Evolutionary conservation across 1,140 invertebrate genomes (phyloP), one percentile per base, ranked within the genome.

Genomic region (Sipha flava): DNA sequence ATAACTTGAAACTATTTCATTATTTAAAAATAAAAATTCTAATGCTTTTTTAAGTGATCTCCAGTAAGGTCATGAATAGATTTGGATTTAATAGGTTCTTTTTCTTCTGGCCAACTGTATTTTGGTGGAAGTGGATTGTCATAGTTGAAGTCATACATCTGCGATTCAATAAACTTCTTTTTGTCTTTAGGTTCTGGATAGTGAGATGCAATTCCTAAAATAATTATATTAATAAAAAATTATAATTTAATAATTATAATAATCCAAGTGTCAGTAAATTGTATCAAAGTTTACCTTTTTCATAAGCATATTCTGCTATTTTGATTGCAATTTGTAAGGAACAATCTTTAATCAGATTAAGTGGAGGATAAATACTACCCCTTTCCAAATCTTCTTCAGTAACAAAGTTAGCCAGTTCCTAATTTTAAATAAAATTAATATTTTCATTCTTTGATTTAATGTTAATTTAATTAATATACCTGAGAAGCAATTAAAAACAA

Each of bases 401-500:
- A 0, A 94, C 92, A 82, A 89, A 86, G 81, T 91, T 88, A 1
- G 92, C 90, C 3, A 93, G 87, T 80, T 90, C 90, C 89, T 96
- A 88, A n/a, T 54, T 54, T 34, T 4, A 34, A 73, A 52, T 52
- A 6, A 23, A 59, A 40, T 49, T 45, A 64, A 29, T 70, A 1
- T 3, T 29, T n/a, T n/a, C 0, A 4, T 37, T 2, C 1, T 23
- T 26, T 29, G n/a, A 45, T 47, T 70, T 3, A 45, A 3, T 47
- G 10, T 23, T 31, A 29, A 70, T 1, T 40, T 79, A n/a, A 62
- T 45, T 16, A 47, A 83, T 82, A 82, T 85, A 89, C 88, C 84
- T 87, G 85, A 75, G 96, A 94, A 21, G 96, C 94, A 68, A 95
- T 90, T 4, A 98, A 87, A 88, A 98, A 98, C 83, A 96, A 89